These are phyloP conservation scores for Butorides virescens DNA, from an alignment of 2,113 vertebrate genomes.

Conservation along the genomic window DNA sequence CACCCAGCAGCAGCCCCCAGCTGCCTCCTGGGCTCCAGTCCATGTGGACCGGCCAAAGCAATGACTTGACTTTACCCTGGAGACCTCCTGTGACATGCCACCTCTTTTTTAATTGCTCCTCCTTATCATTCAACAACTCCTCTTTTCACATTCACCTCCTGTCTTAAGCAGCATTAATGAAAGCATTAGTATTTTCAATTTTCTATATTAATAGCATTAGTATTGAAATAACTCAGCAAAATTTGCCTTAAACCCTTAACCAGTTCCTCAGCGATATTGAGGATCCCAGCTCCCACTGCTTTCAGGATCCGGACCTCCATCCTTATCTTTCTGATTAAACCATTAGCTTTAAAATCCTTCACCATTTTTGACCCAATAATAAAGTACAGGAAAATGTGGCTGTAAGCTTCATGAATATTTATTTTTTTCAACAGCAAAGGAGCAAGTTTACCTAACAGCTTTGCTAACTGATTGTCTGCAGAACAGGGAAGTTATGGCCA, in stretches of 20 bases:
- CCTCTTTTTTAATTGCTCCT: neutral
- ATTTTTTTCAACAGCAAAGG: constrained; percentile 47
- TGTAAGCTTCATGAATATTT: constrained; percentile 38
- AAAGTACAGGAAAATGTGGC: neutral
- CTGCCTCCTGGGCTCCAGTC: neutral
- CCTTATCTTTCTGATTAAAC: neutral
- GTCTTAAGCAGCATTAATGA: neutral
- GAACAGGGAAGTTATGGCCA: constrained; percentile 25
- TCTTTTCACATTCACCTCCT: neutral
- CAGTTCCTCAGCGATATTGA: neutral
- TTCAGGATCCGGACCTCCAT: neutral
- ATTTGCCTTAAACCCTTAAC: neutral
- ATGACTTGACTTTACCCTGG: neutral
- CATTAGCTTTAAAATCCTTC: neutral
- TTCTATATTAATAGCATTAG: neutral
- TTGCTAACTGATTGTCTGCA: constrained; percentile 38
- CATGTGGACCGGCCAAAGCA: fast-evolving
- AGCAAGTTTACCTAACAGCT: constrained; percentile 41
- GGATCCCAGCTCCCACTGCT: neutral
- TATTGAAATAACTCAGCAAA: neutral
- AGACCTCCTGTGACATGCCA: neutral
- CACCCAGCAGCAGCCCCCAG: neutral
- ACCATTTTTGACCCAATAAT: neutral
- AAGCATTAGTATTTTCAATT: neutral
- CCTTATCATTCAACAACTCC: neutral